A percentile compares a stretch with the other conserved stretches of the same genome.
phyloP scores from a whole-genome alignment of 2,113 vertebrate genomes.

The cattle (Bos taurus) region DNA sequence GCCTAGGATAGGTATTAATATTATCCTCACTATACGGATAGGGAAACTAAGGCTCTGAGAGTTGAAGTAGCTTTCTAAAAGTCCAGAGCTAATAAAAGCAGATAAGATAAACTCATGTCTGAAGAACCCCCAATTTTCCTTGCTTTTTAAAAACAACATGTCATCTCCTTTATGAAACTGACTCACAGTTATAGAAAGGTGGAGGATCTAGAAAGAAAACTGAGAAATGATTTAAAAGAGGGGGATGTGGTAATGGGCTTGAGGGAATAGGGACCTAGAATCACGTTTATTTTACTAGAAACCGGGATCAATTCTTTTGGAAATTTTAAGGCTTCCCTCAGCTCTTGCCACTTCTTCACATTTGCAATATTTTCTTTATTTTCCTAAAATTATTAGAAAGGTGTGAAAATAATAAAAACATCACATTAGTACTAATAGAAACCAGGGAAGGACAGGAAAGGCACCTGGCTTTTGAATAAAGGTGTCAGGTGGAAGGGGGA shows the following conservation, averaged over 20 bases:
- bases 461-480: not conserved
- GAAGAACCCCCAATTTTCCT: not conserved
- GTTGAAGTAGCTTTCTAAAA: not conserved
- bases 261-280: not conserved
- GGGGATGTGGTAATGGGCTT: not conserved
- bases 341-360: not conserved
- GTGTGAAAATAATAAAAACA: not conserved
- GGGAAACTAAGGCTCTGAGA: not conserved
- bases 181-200: not conserved
- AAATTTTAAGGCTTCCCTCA: not conserved
- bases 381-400: not conserved
- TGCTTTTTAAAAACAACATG: not conserved
- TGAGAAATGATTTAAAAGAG: not conserved
- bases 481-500: not conserved
- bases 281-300: not conserved
- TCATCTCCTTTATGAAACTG: not conserved
- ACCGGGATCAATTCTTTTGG: not conserved
- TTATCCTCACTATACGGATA: not conserved
- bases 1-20: not conserved
- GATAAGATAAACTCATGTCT: not conserved
- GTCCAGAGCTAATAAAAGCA: not conserved
- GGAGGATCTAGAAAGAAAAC: not conserved
- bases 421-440: not conserved
- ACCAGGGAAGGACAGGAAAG: not conserved
- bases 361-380: not conserved